Conservation (phyloP, 2,888 invertebrate genomes). For the Petrophora chlorosata region DNA sequence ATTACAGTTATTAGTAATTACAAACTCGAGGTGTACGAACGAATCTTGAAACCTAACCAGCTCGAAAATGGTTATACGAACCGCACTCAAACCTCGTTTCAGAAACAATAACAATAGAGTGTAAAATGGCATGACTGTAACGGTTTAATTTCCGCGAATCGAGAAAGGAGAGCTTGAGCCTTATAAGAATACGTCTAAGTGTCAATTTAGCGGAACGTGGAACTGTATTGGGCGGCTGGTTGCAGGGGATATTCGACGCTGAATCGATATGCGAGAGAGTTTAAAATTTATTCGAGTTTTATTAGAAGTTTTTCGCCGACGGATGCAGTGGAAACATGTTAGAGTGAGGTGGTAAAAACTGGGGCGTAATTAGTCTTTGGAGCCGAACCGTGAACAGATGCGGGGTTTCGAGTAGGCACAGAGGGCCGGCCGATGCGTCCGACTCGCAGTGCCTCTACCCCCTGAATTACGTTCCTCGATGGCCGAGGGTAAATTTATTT, state of each 20-base stretch:
- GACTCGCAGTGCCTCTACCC: constrained; percentile 32
- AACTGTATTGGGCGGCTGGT: constrained; percentile 28
- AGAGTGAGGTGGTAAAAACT: constrained; percentile 68
- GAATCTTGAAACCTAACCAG: constrained; percentile 62
- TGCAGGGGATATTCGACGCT: constrained; percentile 53
- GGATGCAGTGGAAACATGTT: constrained; percentile 61
- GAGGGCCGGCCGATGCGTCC: constrained; percentile 49
- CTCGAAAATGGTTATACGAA: constrained; percentile 50
- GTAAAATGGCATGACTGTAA: constrained; percentile 47
- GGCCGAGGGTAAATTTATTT: constrained; percentile 41
- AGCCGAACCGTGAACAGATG: constrained; percentile 66
- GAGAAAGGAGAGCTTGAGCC: constrained; percentile 49
- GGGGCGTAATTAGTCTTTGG: constrained; percentile 74
- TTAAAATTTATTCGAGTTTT: constrained; percentile 52
- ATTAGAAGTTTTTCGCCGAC: constrained; percentile 52
- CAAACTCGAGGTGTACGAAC: constrained; percentile 60
- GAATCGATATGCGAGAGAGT: constrained; percentile 47
- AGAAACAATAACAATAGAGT: constrained; percentile 45
- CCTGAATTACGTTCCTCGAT: constrained; percentile 48
- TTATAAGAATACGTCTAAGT: constrained; percentile 50
- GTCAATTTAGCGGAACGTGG: constrained; percentile 49
- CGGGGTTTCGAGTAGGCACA: constrained; percentile 25
- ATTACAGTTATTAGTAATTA: constrained; percentile 69
- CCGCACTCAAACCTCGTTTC: constrained; percentile 44
- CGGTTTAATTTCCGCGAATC: constrained; percentile 48